phyloP scores from a whole-genome alignment of 2,797 vertebrate genomes.

The Protonibea diacanthus region DNA sequence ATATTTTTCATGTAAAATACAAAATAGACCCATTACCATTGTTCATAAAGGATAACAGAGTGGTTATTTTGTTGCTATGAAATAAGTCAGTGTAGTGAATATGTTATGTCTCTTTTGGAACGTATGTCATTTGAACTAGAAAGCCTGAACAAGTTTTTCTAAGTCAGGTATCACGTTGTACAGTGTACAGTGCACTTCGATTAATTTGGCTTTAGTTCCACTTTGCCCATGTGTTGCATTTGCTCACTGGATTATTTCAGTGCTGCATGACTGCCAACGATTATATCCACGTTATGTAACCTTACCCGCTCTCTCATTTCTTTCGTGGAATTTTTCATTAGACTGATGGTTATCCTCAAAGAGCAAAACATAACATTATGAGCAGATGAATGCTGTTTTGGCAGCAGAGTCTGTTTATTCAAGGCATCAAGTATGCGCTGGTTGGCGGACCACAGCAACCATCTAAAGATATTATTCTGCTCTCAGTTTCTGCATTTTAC shows the following conservation, averaged over 20 bases:
- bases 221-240: neutral
- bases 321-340: conserved; percentile 58
- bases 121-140: neutral
- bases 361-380: conserved; percentile 22
- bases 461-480: conserved; percentile 9
- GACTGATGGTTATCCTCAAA: conserved; percentile 42
- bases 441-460: neutral
- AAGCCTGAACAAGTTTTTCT: neutral
- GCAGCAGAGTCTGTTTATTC: conserved; percentile 15
- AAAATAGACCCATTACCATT: neutral
- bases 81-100: neutral
- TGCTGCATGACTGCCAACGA: conserved; percentile 20
- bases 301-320: conserved; percentile 22
- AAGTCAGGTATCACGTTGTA: neutral
- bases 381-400: conserved; percentile 33
- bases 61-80: neutral
- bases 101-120: neutral
- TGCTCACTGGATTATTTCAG: conserved; percentile 28
- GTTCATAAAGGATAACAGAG: neutral
- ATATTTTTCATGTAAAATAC: neutral
- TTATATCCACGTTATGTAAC: conserved; percentile 44
- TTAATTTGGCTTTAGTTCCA: conserved; percentile 2
- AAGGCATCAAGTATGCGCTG: conserved; percentile 1
- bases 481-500: neutral
- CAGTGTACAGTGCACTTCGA: conserved; percentile 1